Conservation (phyloP, 2,888 invertebrate genomes). For the Digitonthophagus gazella region DNA sequence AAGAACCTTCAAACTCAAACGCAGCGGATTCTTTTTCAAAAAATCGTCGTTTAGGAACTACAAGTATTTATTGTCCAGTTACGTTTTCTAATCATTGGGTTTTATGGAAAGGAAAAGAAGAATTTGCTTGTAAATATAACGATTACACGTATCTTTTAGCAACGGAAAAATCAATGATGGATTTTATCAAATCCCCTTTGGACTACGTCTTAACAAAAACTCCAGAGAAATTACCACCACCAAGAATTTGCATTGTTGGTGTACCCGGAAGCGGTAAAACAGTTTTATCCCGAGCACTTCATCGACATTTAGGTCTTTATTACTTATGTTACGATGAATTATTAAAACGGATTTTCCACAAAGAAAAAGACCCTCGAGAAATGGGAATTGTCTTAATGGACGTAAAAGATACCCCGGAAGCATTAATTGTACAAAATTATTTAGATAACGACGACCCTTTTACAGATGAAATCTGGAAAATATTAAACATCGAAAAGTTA, state of each 20-base stretch:
- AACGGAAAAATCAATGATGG: constrained; percentile 52
- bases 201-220: constrained; percentile 55
- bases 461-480: constrained; percentile 50
- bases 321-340: constrained; percentile 53
- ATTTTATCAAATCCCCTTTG: constrained; percentile 55
- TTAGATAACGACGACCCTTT: constrained; percentile 54
- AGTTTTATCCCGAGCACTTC: constrained; percentile 52
- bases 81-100: constrained; percentile 56
- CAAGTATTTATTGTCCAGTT: constrained; percentile 61
- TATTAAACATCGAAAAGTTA: constrained; percentile 44
- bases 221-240: constrained; percentile 51
- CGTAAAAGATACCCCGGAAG: constrained; percentile 3
- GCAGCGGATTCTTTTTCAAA: constrained; percentile 33
- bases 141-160: constrained; percentile 58
- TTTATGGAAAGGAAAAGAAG: constrained; percentile 62
- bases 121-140: constrained; percentile 54
- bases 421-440: constrained; percentile 48
- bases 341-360: constrained; percentile 35
- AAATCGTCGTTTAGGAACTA: constrained; percentile 57
- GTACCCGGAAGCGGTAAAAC: constrained; percentile 58
- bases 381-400: constrained; percentile 15
- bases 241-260: constrained; percentile 61
- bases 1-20: constrained; percentile 29
- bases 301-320: constrained; percentile 57
- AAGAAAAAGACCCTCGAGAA: constrained; percentile 13